Percentiles rank a stretch among this genome's conserved stretches.
Conservation (phyloP, 2,797 vertebrate genomes). For the Pangasius mekongensis region DNA sequence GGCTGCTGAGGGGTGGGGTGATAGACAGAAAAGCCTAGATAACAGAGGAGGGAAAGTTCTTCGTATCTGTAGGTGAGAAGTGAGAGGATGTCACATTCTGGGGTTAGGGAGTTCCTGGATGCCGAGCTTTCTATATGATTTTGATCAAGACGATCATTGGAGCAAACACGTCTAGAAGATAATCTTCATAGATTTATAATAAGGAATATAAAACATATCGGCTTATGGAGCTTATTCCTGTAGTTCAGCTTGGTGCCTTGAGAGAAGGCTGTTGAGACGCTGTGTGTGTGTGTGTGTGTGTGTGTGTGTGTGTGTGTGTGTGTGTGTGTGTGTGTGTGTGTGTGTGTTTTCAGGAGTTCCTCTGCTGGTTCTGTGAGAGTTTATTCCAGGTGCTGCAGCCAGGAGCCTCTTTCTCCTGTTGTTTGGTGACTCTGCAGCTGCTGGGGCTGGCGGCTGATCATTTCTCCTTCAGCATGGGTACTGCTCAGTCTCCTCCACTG, state of each 20-base stretch:
- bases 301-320: conserved; percentile 38
- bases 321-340: conserved; percentile 23
- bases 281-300: not conserved
- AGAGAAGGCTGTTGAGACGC: not conserved
- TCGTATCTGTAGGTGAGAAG: not conserved
- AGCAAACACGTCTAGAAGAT: not conserved
- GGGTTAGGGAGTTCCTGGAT: conserved; percentile 10
- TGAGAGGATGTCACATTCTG: conserved; percentile 1
- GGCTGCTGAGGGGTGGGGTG: not conserved
- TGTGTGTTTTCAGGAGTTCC: conserved; percentile 79
- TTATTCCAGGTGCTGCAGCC: conserved; percentile 86
- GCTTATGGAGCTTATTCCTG: not conserved
- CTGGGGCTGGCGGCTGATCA: conserved; percentile 84
- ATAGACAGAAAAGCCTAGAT: not conserved
- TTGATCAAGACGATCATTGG: not conserved
- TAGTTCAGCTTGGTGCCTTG: not conserved
- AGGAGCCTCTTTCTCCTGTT: conserved; percentile 90
- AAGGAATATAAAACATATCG: not conserved
- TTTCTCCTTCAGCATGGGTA: conserved; percentile 79
- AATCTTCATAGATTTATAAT: not conserved
- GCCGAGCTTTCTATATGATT: not conserved
- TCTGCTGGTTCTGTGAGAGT: conserved; percentile 81
- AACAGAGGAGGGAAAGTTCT: not conserved
- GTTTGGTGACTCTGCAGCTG: conserved; percentile 86
- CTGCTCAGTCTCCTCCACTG: not conserved